Evolutionary conservation across 2,797 vertebrate species (phyloP).

Genomic region (Todus mexicanus): DNA sequence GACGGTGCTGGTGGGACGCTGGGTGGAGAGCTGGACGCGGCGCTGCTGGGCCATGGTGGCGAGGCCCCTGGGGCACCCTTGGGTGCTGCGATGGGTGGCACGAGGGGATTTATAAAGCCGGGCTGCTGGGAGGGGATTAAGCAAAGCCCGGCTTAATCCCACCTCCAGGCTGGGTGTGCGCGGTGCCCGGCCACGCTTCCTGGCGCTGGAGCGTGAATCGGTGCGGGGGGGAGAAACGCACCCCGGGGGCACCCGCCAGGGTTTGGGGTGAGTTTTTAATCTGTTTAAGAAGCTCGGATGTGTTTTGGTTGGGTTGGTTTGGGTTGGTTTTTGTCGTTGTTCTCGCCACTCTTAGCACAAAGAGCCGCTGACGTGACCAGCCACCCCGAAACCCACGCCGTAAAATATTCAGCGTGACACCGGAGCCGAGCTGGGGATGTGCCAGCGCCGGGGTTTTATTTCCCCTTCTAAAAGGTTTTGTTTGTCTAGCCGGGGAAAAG

Average conservation of each 20-base stretch:
- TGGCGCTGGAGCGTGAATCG: not conserved
- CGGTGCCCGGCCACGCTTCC: not conserved
- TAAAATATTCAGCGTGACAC: constrained; percentile 2
- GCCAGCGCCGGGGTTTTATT: not conserved
- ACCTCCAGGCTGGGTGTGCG: not conserved
- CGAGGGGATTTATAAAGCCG: constrained; percentile 1
- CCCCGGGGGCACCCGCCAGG: not conserved
- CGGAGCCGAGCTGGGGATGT: not conserved
- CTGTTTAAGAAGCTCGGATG: not conserved
- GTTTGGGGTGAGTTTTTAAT: not conserved
- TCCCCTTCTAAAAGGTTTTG: not conserved
- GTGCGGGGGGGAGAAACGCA: not conserved
- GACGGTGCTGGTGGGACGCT: constrained; percentile 58
- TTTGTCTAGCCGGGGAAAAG: not conserved
- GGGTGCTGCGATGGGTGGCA: not conserved
- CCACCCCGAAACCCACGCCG: not conserved
- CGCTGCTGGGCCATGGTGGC: constrained; percentile 61
- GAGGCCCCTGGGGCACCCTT: not conserved
- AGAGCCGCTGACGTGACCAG: not conserved
- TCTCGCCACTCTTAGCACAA: not conserved
- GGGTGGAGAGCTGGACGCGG: constrained; percentile 62
- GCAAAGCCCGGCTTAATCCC: not conserved
- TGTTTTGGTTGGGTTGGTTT: not conserved
- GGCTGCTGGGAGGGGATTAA: constrained; percentile 35
- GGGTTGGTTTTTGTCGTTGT: too few species aligned